Evolutionary conservation across 1,140 invertebrate species (phyloP).

Genomic region (Eumeta japonica): DNA sequence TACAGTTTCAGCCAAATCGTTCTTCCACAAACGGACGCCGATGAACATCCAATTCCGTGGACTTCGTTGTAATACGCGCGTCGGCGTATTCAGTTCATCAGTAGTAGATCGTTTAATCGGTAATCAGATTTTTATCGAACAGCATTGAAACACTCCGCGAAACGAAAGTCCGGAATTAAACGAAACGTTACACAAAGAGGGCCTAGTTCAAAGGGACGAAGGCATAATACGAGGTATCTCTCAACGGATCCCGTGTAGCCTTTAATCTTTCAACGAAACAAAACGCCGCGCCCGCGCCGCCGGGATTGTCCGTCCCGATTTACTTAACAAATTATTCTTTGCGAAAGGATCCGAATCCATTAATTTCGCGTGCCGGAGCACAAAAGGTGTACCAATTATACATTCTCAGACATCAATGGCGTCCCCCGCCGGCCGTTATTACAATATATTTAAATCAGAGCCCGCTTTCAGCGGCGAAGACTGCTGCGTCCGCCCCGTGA

Average conservation of each 20-base stretch:
- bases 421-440: slow-evolving; percentile 48
- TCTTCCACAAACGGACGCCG: too few relatives aligned
- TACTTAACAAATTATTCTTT: slow-evolving; percentile 58
- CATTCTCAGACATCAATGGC: slow-evolving; percentile 54
- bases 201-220: too few relatives aligned
- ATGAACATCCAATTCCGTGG: too few relatives aligned
- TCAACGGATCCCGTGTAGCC: slow-evolving; percentile 45
- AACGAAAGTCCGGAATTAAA: too few relatives aligned
- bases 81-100: too few relatives aligned
- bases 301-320: slow-evolving; percentile 53
- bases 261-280: slow-evolving; percentile 55
- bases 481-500: slow-evolving; percentile 47
- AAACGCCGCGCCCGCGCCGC: too few relatives aligned
- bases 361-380: slow-evolving; percentile 53
- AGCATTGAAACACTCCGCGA: too few relatives aligned
- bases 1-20: too few relatives aligned
- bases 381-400: slow-evolving; percentile 55
- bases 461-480: slow-evolving; percentile 54
- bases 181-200: too few relatives aligned
- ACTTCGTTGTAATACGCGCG: too few relatives aligned
- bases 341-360: slow-evolving; percentile 55
- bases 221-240: slow-evolving; percentile 44
- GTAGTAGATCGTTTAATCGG: too few relatives aligned
- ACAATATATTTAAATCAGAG: slow-evolving; percentile 57
- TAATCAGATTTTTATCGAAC: too few relatives aligned